Evolutionary conservation across 1,140 invertebrate genomes (phyloP).

Genomic region (Elysia chlorotica): DNA sequence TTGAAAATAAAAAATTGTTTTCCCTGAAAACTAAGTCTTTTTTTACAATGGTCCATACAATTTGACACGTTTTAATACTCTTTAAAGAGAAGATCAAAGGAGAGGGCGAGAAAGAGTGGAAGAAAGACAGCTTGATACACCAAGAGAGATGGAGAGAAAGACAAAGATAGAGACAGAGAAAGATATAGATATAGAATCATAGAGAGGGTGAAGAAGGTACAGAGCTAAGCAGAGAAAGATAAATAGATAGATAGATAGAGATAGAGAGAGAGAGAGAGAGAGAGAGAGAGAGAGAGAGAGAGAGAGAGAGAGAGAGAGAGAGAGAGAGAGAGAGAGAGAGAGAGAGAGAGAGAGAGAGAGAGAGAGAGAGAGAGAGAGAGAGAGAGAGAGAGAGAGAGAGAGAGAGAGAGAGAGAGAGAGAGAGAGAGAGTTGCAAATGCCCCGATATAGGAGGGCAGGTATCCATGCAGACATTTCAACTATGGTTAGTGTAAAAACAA

Average conservation of each 20-base stretch:
- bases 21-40: too few relatives aligned
- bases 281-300: conserved; percentile 15
- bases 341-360: conserved; percentile 15
- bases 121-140: background rate
- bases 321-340: conserved; percentile 12
- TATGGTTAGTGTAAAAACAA: too few relatives aligned
- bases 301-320: conserved; percentile 18
- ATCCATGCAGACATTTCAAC: too few relatives aligned
- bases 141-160: background rate
- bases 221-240: conserved; percentile 1
- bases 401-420: conserved; percentile 11
- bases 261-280: conserved; percentile 14
- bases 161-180: background rate
- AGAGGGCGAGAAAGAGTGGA: background rate
- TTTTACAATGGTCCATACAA: too few relatives aligned
- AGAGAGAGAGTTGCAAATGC: conserved; percentile 6
- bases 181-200: background rate
- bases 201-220: background rate
- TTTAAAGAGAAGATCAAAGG: background rate
- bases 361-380: conserved; percentile 17
- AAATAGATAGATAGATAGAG: conserved; percentile 20
- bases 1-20: background rate
- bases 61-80: too few relatives aligned
- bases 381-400: conserved; percentile 9
- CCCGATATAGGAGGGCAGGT: too few relatives aligned